A percentile compares a stretch with the other conserved stretches of the same genome.
Evolutionary conservation across 2,888 invertebrate species (phyloP).

Genomic region (Ferdinandea cuprea): DNA sequence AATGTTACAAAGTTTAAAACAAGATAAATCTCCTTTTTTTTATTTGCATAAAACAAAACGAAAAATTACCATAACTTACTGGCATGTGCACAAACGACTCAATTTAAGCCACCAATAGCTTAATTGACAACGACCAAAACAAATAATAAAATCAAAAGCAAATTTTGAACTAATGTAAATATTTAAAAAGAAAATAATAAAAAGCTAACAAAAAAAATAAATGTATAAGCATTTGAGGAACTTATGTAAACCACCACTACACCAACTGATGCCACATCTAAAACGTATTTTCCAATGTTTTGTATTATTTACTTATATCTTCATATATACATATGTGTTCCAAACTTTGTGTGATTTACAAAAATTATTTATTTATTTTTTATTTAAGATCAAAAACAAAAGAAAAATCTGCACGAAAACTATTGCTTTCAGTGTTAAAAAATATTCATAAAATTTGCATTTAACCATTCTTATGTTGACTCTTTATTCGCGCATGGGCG

Average conservation of each 20-base stretch:
- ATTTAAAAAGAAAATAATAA: constrained; percentile 27
- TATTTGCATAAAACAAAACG: constrained; percentile 41
- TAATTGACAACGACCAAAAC: constrained; percentile 51
- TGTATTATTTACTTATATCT: constrained; percentile 28
- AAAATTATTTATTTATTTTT: constrained; percentile 10
- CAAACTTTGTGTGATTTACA: constrained; percentile 52
- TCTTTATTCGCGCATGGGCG: constrained; percentile 41
- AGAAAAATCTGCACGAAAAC: constrained; percentile 52
- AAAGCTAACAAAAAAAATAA: constrained; percentile 30
- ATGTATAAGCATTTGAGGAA: constrained; percentile 54
- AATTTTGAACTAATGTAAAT: constrained; percentile 30
- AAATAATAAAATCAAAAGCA: constrained; percentile 33
- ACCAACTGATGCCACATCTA: constrained; percentile 76
- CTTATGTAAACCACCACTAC: constrained; percentile 76
- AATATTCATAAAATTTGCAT: constrained; percentile 2
- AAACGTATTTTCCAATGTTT: constrained; percentile 70
- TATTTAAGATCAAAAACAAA: background rate
- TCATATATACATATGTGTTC: constrained; percentile 52
- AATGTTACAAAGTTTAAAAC: constrained; percentile 18
- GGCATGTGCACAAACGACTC: constrained; percentile 67
- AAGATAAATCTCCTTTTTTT: constrained; percentile 33
- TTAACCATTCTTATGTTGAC: constrained; percentile 27
- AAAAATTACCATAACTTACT: constrained; percentile 46
- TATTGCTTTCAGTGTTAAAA: constrained; percentile 54
- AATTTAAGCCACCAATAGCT: constrained; percentile 70